Evolutionary conservation across 2,888 invertebrate species (phyloP), one percentile per base, ranked within the genome.

Genomic region (Parnassius mnemosyne): DNA sequence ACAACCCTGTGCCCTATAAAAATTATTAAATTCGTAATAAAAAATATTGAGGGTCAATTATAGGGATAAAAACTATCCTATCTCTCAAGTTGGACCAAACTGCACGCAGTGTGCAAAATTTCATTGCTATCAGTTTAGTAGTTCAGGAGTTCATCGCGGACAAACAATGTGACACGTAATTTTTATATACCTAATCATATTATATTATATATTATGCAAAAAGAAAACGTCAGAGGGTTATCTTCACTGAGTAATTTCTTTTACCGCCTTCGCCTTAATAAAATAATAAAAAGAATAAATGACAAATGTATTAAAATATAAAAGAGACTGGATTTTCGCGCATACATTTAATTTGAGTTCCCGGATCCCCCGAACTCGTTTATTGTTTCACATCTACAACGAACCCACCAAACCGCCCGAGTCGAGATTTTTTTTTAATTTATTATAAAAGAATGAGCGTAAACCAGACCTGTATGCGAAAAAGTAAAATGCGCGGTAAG

Each of bases 351-450:
- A 47, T 57, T 42, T 46, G 9, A 52, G 41, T n/a, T 52, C 46
- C 57, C 43, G 54, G 43, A 49, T 10, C 42, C 44, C 46, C 13
- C 51, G 61, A 16, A 47, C 63, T 58, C 58, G 57, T 53, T 60
- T 58, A 46, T 66, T 57, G 61, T 61, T 54, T 58, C 53, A 53
- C 59, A 20, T 43, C 12, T 49, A 50, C 47, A 47, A 56, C 25
- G 11, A 61, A 52, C 52, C 52, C 42, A 42, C 46, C 50, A 60
- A 60, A 65, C 54, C 64, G 61, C 44, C 61, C 43, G 64, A 61
- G 64, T 58, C 61, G 61, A 54, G 59, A 49, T 65, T 62, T 65
- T 64, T 66, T 67, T 56, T 54, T n/a, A 53, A 51, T 9, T n/a
- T 7, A 3, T 12, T 63, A 20, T 57, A 55, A 64, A 60, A 60